phyloP scores from a whole-genome alignment of 1,140 invertebrate species.

The Subanguina moxae region DNA sequence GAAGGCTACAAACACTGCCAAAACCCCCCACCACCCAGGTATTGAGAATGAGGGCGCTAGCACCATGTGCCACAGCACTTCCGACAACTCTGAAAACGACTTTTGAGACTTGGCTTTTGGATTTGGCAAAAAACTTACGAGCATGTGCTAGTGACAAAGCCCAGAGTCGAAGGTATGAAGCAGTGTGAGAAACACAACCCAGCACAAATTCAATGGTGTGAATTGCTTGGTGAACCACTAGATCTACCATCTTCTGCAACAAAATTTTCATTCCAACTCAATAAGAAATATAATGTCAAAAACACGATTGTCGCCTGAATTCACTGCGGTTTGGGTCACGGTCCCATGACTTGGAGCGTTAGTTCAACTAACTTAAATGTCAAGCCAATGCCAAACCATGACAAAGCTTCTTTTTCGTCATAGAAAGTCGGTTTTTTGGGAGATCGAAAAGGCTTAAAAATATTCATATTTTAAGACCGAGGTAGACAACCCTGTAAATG shows the following conservation, averaged over 20 bases:
- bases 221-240: slow-evolving; percentile 82
- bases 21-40: slow-evolving; percentile 65
- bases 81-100: slow-evolving; percentile 56
- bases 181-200: slow-evolving; percentile 89
- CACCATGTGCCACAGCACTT: slow-evolving; percentile 65
- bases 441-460: too few species aligned
- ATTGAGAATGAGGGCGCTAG: slow-evolving; percentile 59
- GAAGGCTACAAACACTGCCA: slow-evolving; percentile 74
- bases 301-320: too few species aligned
- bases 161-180: slow-evolving; percentile 91
- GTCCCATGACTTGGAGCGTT: too few species aligned
- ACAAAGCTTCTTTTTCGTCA: too few species aligned
- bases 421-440: too few species aligned
- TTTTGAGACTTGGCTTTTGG: not conserved
- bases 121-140: slow-evolving; percentile 69
- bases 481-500: too few species aligned
- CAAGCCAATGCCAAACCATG: too few species aligned
- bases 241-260: slow-evolving; percentile 71
- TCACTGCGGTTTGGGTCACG: too few species aligned
- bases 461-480: too few species aligned
- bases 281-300: too few species aligned
- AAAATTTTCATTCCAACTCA: not conserved
- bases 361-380: too few species aligned
- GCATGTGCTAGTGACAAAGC: slow-evolving; percentile 88
- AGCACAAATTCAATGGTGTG: slow-evolving; percentile 95